These are phyloP conservation scores for Montipora efflorescens DNA, from an alignment of 64 coral and sea anemone species.

Conservation along the genomic window DNA sequence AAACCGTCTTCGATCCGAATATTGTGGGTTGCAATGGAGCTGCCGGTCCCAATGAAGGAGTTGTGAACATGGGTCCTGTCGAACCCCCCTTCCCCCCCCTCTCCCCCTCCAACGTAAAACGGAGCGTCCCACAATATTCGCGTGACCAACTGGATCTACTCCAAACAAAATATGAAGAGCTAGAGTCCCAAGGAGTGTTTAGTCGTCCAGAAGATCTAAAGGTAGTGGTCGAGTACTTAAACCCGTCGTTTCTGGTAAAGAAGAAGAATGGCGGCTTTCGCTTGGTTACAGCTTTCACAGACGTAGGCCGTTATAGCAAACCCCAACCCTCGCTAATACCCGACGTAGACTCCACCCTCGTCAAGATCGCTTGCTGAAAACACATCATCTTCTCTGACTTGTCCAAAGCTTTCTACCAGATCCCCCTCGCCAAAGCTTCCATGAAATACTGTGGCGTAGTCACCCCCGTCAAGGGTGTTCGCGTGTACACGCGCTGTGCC, in stretches of 20 bases:
- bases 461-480: slow-evolving; percentile 31
- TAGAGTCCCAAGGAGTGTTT: neutral
- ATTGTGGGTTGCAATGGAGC: slow-evolving; percentile 49
- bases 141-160: slow-evolving; percentile 32
- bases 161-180: slow-evolving; percentile 37
- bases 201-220: slow-evolving; percentile 20
- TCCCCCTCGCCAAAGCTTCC: neutral
- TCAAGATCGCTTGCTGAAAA: slow-evolving; percentile 40
- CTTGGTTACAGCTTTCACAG: slow-evolving; percentile 37
- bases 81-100: neutral
- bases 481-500: neutral
- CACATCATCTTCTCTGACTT: neutral
- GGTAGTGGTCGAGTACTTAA: slow-evolving; percentile 33
- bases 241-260: slow-evolving; percentile 31
- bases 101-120: neutral
- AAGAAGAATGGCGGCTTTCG: slow-evolving; percentile 12
- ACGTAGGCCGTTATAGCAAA: slow-evolving; percentile 26
- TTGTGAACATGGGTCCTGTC: slow-evolving; percentile 47
- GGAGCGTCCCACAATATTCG: slow-evolving; percentile 35
- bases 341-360: slow-evolving; percentile 1
- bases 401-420: slow-evolving; percentile 24
- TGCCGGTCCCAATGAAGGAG: slow-evolving; percentile 29
- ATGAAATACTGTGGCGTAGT: slow-evolving; percentile 64
- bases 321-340: slow-evolving; percentile 46
- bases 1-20: slow-evolving; percentile 30